These are phyloP conservation scores for Mobula hypostoma DNA, from an alignment of 2,113 vertebrate species.

Conservation along the genomic window DNA sequence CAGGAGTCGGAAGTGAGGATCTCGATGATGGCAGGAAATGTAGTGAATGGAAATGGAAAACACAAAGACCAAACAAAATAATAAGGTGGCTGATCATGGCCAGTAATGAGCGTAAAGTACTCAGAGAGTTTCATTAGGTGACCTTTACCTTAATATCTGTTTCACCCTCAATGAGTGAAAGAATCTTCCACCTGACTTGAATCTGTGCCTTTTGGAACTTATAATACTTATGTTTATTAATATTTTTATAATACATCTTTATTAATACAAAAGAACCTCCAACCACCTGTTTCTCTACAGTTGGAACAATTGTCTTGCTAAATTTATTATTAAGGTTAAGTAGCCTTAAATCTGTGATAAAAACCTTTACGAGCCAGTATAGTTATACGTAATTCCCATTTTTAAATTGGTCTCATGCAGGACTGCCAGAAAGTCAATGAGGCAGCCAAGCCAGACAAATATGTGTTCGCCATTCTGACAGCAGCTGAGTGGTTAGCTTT, in stretches of 20 bases:
- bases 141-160: background rate
- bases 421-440: background rate
- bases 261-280: background rate
- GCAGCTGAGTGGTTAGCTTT: background rate
- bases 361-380: background rate
- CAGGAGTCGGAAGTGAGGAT: too few relatives aligned
- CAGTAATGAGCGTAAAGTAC: background rate
- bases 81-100: background rate
- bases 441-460: background rate
- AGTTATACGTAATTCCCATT: background rate
- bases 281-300: background rate
- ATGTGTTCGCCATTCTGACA: background rate
- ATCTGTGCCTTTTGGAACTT: too few relatives aligned
- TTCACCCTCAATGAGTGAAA: background rate
- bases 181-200: background rate
- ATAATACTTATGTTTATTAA: background rate
- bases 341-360: background rate
- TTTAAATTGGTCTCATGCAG: background rate
- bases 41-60: background rate
- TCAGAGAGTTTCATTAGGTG: background rate
- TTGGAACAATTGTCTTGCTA: conserved; percentile 25
- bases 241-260: background rate
- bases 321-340: background rate
- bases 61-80: background rate
- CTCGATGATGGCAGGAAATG: background rate